Evolutionary conservation across 1,140 invertebrate genomes (phyloP), one percentile per base, ranked within the genome.

Genomic region (Solenopsis fugax): DNA sequence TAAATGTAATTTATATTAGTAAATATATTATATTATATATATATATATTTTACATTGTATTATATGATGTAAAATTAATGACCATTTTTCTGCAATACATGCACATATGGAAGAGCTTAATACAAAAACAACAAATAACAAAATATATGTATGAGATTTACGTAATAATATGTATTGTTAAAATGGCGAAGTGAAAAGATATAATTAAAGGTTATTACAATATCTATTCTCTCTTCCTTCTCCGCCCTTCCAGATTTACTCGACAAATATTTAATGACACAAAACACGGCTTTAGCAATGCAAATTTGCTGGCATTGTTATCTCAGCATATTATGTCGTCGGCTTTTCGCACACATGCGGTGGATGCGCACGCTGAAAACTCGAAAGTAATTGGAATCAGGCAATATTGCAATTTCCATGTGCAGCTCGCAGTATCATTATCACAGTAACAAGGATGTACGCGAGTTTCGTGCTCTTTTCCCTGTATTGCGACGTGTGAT

Each of bases 321-420:
- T 71, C 5, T 56, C 50, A n/a, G 12, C 21, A 21, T 10, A 71
- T 81, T 41, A 67, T 54, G 18, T 13, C 21, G 13, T 45, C 60
- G 18, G 13, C 16, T 77, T 34, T 7, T 41, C 41, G 4, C 41
- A 7, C 7, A 41, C 29, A 16, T 41, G 24, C 37, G 21, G 18
- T 50, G 77, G 21, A 29, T 12, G 62, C 34, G n/a, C 13, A 18
- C 21, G 13, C 16, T 81, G n/a, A 41, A 81, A 24, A 48, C 48
- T 56, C 21, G 37, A 81, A 71, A 45, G 21, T 81, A 71, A 81
- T 81, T 50, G 12, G 10, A 21, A 81, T 71, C 21, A 71, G 64
- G 13, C 10, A 54, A 71, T 81, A 71, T 71, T 45, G 37, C 78
- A 56, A 71, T 71, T 56, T 58, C 21, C 50, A 21, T 10, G 9